Conservation (phyloP, 2,888 invertebrate species). For the Pandemis cinnamomeana region DNA sequence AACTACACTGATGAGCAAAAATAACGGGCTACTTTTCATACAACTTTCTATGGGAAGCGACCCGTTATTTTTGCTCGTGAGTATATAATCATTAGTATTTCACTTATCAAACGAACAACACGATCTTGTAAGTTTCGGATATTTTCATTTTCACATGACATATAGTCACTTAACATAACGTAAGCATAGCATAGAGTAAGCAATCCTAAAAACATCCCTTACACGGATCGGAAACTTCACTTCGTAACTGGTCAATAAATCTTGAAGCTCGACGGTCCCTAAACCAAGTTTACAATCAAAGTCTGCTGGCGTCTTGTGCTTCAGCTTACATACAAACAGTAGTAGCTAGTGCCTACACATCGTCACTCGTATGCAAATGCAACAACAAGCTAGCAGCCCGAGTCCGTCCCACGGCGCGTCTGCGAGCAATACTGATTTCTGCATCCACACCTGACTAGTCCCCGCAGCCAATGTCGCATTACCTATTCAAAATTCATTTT, state of each 20-base stretch:
- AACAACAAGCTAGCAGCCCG: slow-evolving; percentile 57
- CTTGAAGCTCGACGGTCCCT: slow-evolving; percentile 8
- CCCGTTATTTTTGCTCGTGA: too few relatives aligned
- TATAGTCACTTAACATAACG: too few relatives aligned
- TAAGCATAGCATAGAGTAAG: background rate
- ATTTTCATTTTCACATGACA: too few relatives aligned
- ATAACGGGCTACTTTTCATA: too few relatives aligned
- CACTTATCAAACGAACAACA: background rate
- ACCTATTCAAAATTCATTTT: slow-evolving; percentile 67
- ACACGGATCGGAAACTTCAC: background rate
- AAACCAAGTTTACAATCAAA: slow-evolving; percentile 29
- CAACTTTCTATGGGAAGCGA: too few relatives aligned
- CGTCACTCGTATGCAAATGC: slow-evolving; percentile 65
- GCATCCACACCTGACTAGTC: slow-evolving; percentile 69
- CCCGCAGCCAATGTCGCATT: slow-evolving; percentile 58
- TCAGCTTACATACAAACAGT: slow-evolving; percentile 24
- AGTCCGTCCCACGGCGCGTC: slow-evolving; percentile 60
- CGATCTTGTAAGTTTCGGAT: background rate
- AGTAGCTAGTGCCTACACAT: slow-evolving; percentile 24
- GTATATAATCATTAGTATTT: too few relatives aligned
- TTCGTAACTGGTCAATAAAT: slow-evolving; percentile 12
- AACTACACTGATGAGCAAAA: too few relatives aligned
- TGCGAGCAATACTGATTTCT: slow-evolving; percentile 63
- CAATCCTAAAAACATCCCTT: background rate
- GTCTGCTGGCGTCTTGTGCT: slow-evolving; percentile 26